A percentile compares a stretch with the other conserved stretches of the same genome.
phyloP scores from a whole-genome alignment of 2,888 invertebrate species.

The Trichopoda pennipes region DNA sequence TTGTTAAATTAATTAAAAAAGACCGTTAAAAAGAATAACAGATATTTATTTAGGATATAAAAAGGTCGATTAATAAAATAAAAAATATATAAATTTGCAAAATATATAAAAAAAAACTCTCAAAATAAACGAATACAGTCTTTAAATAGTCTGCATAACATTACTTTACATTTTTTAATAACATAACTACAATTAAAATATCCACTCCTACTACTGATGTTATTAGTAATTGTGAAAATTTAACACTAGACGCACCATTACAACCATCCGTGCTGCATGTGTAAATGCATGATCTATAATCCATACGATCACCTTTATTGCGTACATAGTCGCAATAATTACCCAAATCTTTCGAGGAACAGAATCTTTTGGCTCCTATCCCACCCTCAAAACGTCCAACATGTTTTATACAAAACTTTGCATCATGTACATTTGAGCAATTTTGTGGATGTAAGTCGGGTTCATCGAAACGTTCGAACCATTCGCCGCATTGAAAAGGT shows the following conservation, averaged over 20 bases:
- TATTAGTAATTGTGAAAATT: slow-evolving; percentile 32
- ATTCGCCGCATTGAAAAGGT: slow-evolving; percentile 93
- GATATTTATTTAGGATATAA: too few relatives aligned
- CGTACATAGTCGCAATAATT: slow-evolving; percentile 94
- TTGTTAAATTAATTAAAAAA: too few relatives aligned
- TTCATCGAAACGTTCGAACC: slow-evolving; percentile 84
- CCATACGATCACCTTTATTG: slow-evolving; percentile 91
- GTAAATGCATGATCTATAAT: slow-evolving; percentile 93
- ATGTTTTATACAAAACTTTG: slow-evolving; percentile 95
- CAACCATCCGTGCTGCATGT: slow-evolving; percentile 93
- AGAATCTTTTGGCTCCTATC: slow-evolving; percentile 92
- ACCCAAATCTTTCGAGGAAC: slow-evolving; percentile 92
- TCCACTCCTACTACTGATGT: slow-evolving; percentile 24
- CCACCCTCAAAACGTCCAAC: slow-evolving; percentile 95
- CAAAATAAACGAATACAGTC: slow-evolving; percentile 9
- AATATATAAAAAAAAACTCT: neutral
- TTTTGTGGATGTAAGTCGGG: slow-evolving; percentile 85
- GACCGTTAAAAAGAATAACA: too few relatives aligned
- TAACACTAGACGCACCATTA: slow-evolving; percentile 83
- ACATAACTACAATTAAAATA: slow-evolving; percentile 11
- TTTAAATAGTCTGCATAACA: slow-evolving; percentile 21
- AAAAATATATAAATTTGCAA: too few relatives aligned
- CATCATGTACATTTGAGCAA: slow-evolving; percentile 90
- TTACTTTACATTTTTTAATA: slow-evolving; percentile 38
- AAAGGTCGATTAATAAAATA: too few relatives aligned